Evolutionary conservation across 2,888 invertebrate species (phyloP), one percentile per base, ranked within the genome.

Genomic region (Idaea dimidiata): DNA sequence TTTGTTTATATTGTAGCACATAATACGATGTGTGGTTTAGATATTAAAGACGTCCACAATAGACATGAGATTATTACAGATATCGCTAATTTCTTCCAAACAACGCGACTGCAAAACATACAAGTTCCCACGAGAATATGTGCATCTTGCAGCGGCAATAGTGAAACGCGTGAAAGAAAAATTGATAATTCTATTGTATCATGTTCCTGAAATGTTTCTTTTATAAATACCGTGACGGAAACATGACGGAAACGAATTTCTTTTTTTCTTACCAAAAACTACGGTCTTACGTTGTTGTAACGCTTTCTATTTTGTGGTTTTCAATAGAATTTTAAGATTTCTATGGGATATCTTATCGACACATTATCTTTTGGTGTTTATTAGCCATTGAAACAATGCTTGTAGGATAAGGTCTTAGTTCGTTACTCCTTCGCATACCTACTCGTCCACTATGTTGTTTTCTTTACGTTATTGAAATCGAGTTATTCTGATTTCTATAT

Each of bases 131-230:
- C 78, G 80, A 70, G 77, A 73, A 62, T 71, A 66, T 71, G 77
- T 72, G 70, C 69, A 73, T 77, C 71, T 72, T 70, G 70, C 68
- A 69, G 70, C 68, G 69, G 68, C 73, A 72, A 65, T 68, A 76
- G 82, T 77, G 83, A 83, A 84, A 84, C 80, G 76, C 66, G 67
- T 73, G 17, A 72, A 71, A 77, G 75, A 76, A 77, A 79, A 78
- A 76, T 78, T 73, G 60, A 73, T 74, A 71, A 67, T 72, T 66
- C 75, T 68, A 77, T 81, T 81, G 74, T 78, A 71, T 58, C 57
- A 56, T 62, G 70, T 75, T 75, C 70, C 72, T 72, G 72, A 66
- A 73, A 65, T 62, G 60, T 59, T 67, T 74, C 62, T 69, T 66
- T 61, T 67, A 63, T 57, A 58, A 59, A 62, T 16, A 55, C 17